Percentiles rank a stretch among this genome's conserved stretches.
Evolutionary conservation across 2,113 vertebrate species (phyloP).

Genomic region (Mystacornis crossleyi): DNA sequence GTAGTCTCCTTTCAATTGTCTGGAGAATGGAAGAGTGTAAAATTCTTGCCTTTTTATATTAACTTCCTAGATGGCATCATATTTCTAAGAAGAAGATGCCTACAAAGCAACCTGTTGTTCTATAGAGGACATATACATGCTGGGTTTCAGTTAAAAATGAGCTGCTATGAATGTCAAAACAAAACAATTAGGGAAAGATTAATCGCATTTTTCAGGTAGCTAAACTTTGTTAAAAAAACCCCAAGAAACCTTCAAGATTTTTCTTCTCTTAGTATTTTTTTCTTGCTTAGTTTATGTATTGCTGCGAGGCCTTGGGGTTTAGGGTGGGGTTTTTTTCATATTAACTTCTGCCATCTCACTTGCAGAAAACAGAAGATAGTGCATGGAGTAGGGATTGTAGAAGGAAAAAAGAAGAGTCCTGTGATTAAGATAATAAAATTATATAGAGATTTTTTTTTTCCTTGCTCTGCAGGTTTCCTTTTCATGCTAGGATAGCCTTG

Average conservation of each 20-base stretch:
- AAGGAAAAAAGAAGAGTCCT: neutral
- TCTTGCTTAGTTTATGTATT: neutral
- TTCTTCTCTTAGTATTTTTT: neutral
- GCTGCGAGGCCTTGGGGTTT: neutral
- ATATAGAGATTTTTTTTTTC: neutral
- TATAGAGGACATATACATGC: neutral
- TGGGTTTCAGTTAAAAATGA: neutral
- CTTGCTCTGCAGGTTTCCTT: neutral
- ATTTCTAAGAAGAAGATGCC: neutral
- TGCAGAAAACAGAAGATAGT: neutral
- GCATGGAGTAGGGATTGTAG: neutral
- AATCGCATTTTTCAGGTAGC: neutral
- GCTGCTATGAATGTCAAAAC: neutral
- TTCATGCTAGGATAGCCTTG: neutral
- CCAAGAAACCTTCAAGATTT: neutral
- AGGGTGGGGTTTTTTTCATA: neutral
- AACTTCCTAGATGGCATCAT: neutral
- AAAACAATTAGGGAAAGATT: neutral
- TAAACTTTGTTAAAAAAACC: neutral
- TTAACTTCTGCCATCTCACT: neutral
- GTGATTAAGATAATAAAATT: neutral
- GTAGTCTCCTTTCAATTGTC: neutral
- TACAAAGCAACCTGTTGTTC: neutral
- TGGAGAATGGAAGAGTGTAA: neutral
- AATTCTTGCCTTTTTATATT: neutral